These are phyloP conservation scores for Ornithorhynchus anatinus DNA, from an alignment of 2,113 vertebrate genomes.

Conservation along the genomic window DNA sequence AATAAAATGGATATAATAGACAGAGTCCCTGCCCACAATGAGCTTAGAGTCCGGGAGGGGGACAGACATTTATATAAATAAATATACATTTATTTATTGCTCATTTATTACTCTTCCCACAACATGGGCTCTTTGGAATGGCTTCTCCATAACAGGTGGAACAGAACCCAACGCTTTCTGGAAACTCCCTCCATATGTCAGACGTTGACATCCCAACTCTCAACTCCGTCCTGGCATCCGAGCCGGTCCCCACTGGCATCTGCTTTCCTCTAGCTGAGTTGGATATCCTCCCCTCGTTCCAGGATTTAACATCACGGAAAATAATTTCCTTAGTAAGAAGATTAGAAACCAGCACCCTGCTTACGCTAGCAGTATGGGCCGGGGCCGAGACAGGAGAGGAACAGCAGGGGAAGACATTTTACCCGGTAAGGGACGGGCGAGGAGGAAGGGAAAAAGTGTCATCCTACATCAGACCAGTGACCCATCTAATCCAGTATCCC, in stretches of 20 bases:
- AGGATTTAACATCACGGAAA: conserved; percentile 66
- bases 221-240: neutral
- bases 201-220: neutral
- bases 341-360: conserved; percentile 47
- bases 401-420: conserved; percentile 39
- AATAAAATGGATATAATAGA: too few species aligned
- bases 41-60: too few species aligned
- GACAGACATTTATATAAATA: too few species aligned
- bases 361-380: conserved; percentile 59
- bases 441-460: conserved; percentile 59
- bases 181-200: neutral
- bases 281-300: conserved; percentile 23
- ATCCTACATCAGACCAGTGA: conserved; percentile 65
- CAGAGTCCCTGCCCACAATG: too few species aligned
- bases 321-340: conserved; percentile 67
- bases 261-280: neutral
- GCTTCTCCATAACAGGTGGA: too few species aligned
- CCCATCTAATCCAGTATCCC: conserved; percentile 62
- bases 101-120: too few species aligned
- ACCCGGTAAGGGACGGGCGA: conserved; percentile 28
- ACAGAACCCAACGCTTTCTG: conserved; percentile 54
- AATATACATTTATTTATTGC: too few species aligned
- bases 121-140: too few species aligned
- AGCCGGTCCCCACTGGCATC: neutral
- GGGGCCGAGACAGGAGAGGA: conserved; percentile 41